Evolutionary conservation across 2,888 invertebrate species (phyloP), one percentile per base, ranked within the genome.

Genomic region (Scaptomyza parva): DNA sequence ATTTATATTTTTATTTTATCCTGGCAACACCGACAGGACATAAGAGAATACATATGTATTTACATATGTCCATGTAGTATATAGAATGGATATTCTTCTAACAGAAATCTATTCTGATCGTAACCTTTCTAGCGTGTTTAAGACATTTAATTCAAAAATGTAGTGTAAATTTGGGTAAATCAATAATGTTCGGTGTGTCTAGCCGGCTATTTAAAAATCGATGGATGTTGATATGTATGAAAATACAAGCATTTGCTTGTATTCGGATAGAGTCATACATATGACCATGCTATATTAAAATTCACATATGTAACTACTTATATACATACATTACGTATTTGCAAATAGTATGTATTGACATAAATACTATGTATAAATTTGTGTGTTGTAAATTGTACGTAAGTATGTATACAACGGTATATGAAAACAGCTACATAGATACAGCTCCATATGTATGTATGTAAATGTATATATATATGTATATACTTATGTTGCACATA

Each of bases 401-500:
- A 2, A 7, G 14, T 6, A 33, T 8, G 2, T n/a, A 33, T n/a
- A 33, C 12, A 12, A n/a, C 12, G 30, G 33, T 33, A 33, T 33
- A 33, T 33, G n/a, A 33, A 33, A n/a, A 33, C 33, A 33, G 33
- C n/a, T n/a, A 35, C 35, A 35, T 14, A 14, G n/a, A n/a, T 2
- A 35, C 14, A 35, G 2, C 6, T 6, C 14, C 14, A 8, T n/a
- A 7, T 26, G 26, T 26, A 7, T 26, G 1, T 26, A 26, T 26
- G 1, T 7, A 26, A 26, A 26, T 7, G 7, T 7, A 26, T 4
- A 1, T 26, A 26, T 7, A 26, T 26, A 22, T 22, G 5, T 22
- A 22, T 22, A 22, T 22, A 22, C 5, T 22, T 22, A 22, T 22
- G 22, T 44, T 63, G 54, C 67, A 73, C 48, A 63, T 69, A 64